Conservation (phyloP, 1,140 invertebrate species). For the Mercenaria mercenaria region DNA sequence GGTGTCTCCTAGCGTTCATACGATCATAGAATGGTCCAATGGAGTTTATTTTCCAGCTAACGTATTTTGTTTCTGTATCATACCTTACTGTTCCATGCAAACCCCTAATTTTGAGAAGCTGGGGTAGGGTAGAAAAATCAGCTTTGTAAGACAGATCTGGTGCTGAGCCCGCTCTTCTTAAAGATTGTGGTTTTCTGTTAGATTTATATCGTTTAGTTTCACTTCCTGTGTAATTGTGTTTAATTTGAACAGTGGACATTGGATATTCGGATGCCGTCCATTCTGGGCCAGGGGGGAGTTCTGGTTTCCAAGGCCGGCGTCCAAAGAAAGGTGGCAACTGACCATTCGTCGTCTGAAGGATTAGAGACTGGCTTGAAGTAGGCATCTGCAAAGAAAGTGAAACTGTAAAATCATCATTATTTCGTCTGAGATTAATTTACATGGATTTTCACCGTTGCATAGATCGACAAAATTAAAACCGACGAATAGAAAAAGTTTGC, state of each 20-base stretch:
- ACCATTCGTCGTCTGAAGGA: slow-evolving; percentile 37
- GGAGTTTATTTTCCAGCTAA: slow-evolving; percentile 30
- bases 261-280: background rate
- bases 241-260: background rate
- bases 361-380: slow-evolving; percentile 58
- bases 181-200: background rate
- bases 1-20: background rate
- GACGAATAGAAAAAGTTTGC: too few species aligned
- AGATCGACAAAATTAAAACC: too few species aligned
- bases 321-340: slow-evolving; percentile 27
- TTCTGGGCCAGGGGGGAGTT: background rate
- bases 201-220: background rate
- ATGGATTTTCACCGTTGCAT: too few species aligned
- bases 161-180: slow-evolving; percentile 10
- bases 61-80: background rate
- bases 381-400: slow-evolving; percentile 51
- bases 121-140: slow-evolving; percentile 30
- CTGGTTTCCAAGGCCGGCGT: background rate
- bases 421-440: too few species aligned
- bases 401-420: too few species aligned
- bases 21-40: slow-evolving; percentile 46
- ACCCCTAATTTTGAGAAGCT: slow-evolving; percentile 28
- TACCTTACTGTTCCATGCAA: slow-evolving; percentile 24
- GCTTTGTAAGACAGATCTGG: slow-evolving; percentile 6
- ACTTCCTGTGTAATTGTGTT: background rate